A percentile compares a stretch with the other conserved stretches of the same genome.
Conservation (phyloP, 2,888 invertebrate species). For the Ernsta delagoae region DNA sequence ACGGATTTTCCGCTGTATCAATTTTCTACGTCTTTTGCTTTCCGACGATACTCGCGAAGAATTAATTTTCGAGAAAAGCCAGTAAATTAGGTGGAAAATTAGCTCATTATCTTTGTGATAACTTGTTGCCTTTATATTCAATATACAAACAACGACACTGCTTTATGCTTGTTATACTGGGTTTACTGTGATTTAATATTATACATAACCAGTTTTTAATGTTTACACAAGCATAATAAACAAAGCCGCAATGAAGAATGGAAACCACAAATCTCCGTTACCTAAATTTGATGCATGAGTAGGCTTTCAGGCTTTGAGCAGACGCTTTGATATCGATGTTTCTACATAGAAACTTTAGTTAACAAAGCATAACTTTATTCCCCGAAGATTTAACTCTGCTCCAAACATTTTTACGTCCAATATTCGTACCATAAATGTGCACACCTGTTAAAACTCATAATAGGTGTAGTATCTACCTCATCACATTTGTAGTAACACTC, state of each 20-base stretch:
- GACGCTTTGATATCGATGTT: no score
- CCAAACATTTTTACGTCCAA: background rate
- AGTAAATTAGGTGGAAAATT: conserved; percentile 1
- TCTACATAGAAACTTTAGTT: no score
- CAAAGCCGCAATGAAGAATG: no score
- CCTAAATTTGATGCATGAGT: no score
- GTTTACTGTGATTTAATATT: background rate
- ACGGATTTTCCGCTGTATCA: conserved; percentile 6
- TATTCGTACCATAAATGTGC: background rate
- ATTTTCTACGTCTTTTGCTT: background rate
- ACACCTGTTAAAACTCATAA: background rate
- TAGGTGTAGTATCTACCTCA: background rate
- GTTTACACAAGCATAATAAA: no score
- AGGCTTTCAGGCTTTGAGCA: no score
- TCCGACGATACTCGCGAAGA: background rate
- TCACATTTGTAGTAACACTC: conserved; percentile 8
- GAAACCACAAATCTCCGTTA: no score
- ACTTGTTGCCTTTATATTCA: background rate
- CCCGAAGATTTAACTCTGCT: background rate
- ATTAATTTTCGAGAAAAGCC: conserved; percentile 13
- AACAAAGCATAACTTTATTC: no score
- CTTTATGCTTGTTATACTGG: background rate
- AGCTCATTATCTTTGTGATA: conserved; percentile 8
- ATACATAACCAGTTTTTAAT: no score
- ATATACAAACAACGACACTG: background rate